Evolutionary conservation across 2,797 vertebrate genomes (phyloP).

Genomic region (Rhinophrynus dorsalis): DNA sequence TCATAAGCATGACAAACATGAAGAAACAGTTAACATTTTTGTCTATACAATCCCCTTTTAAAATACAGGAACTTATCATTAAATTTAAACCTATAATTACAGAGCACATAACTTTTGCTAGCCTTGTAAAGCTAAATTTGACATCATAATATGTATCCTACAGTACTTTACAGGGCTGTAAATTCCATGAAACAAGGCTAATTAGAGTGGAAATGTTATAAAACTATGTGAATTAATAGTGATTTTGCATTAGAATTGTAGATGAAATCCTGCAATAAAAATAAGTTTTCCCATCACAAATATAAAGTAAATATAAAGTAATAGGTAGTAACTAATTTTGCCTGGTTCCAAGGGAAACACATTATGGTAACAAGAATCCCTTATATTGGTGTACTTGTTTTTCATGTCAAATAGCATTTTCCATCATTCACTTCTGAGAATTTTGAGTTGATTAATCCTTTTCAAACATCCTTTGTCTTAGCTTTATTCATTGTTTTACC

Average conservation of each 20-base stretch:
- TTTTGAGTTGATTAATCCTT: no score
- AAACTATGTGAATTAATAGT: constrained; percentile 18
- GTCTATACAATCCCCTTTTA: constrained; percentile 25
- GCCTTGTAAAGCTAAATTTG: constrained; percentile 45
- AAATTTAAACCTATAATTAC: constrained; percentile 35
- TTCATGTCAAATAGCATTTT: no score
- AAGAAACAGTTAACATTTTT: constrained; percentile 42
- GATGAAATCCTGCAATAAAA: constrained; percentile 7
- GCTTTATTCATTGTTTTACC: no score
- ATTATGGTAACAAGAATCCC: no score
- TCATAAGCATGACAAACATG: constrained; percentile 25
- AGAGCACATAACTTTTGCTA: constrained; percentile 33
- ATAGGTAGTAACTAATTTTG: no score
- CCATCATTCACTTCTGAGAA: no score
- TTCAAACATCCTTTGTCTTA: no score
- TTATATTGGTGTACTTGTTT: no score
- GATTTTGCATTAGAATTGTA: constrained; percentile 15
- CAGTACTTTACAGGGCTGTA: constrained; percentile 40
- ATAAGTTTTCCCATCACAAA: constrained; percentile 1
- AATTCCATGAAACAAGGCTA: constrained; percentile 40
- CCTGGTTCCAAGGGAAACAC: no score
- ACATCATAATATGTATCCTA: constrained; percentile 40
- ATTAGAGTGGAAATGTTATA: constrained; percentile 35
- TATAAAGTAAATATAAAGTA: neutral
- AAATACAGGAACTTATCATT: constrained; percentile 45